Base-by-base conservation (phyloP, 2,113 vertebrate species). In the Clupea harengus region DNA sequence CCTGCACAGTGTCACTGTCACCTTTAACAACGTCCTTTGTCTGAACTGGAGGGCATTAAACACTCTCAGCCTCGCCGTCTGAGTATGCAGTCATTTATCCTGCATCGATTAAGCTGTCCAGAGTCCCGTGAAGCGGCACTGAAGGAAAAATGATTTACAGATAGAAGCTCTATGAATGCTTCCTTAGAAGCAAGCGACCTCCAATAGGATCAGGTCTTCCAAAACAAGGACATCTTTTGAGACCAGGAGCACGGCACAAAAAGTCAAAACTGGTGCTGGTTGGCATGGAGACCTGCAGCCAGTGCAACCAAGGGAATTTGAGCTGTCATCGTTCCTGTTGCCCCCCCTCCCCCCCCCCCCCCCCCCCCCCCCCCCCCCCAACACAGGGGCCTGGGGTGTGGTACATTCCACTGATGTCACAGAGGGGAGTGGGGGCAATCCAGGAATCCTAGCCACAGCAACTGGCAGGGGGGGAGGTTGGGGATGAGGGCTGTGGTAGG, bases 361-460 rank as follows among this genome's bases (percentile, higher is more conserved):
- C 25, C 11, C 1, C 25, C n/a, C 25, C n/a, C 11, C n/a, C 7
- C 11, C n/a, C 7, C 11, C n/a, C 7, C 25, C 64, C 64, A 1
- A 72, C 25, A 72, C 25, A 9, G 64, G 54, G 54, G 54, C 15
- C 25, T 32, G 25, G 28, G 64, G 64, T 72, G 64, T 25, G 64
- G 64, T 32, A 72, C 64, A 72, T 72, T 72, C 25, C 64, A 72
- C 64, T 72, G 64, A 72, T 72, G 64, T 72, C 64, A 28, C 64
- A 25, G 25, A 72, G 64, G 64, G 64, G 64, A 72, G 64, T 72
- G 64, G 64, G 64, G 64, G 64, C 64, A 72, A 72, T 25, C 64
- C 64, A 13, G n/a, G n/a, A 72, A 72, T 72, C 28, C 64, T 72
- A 13, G 8, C 28, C n/a, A 72, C 25, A 13, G 64, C 64, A 72